Conservation (phyloP, 2,797 vertebrate genomes). For the Sebastes glaucus region DNA sequence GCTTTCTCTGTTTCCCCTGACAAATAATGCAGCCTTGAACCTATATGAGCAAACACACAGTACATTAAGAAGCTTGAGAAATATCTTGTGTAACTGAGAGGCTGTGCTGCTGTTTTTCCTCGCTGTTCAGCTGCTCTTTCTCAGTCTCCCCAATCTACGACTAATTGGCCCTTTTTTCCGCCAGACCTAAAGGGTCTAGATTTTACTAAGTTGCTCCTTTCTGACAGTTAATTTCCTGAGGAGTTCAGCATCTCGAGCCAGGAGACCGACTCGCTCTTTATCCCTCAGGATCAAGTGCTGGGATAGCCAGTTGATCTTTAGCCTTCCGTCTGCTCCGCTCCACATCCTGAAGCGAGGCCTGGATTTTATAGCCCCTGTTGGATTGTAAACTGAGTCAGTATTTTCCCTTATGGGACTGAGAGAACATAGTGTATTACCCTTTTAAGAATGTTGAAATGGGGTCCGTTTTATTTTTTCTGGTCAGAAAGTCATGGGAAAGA, state of each 20-base stretch:
- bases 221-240: constrained; percentile 17
- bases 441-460: constrained; percentile 10
- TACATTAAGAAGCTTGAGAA: not conserved
- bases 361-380: constrained; percentile 16
- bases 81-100: constrained; percentile 6
- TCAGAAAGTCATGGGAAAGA: not conserved
- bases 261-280: constrained; percentile 18
- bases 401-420: constrained; percentile 32
- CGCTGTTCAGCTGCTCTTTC: constrained; percentile 31
- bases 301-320: constrained; percentile 51
- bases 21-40: constrained; percentile 1
- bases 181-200: constrained; percentile 14
- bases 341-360: constrained; percentile 15
- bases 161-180: constrained; percentile 46
- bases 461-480: constrained; percentile 38
- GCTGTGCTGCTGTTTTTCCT: constrained; percentile 6
- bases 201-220: constrained; percentile 36
- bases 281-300: constrained; percentile 49
- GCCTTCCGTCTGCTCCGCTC: constrained; percentile 34
- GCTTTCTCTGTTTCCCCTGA: not conserved
- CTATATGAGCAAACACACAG: not conserved
- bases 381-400: constrained; percentile 20
- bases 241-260: constrained; percentile 17
- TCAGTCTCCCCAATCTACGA: constrained; percentile 11
- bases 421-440: constrained; percentile 23